phyloP scores from a whole-genome alignment of 2,797 vertebrate species.

The Gila robusta region DNA sequence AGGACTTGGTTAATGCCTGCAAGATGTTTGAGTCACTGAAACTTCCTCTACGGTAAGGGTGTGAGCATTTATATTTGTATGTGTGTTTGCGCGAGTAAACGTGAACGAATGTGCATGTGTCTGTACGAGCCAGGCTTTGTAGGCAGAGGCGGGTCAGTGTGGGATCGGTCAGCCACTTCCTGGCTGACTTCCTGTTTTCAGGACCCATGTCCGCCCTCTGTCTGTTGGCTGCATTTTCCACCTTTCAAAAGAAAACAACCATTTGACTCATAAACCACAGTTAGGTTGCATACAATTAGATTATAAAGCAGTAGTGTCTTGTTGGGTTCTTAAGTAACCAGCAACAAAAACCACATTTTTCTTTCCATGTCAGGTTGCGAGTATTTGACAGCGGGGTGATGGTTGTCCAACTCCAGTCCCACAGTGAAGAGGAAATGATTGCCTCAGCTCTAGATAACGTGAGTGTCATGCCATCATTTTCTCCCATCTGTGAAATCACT shows the following conservation, averaged over 20 bases:
- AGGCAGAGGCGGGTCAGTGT: conserved; percentile 59
- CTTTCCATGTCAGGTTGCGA: conserved; percentile 81
- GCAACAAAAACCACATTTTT: conserved; percentile 13
- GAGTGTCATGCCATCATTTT: conserved; percentile 62
- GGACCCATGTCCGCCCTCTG: conserved; percentile 68
- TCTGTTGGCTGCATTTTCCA: conserved; percentile 73
- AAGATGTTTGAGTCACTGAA: conserved; percentile 94
- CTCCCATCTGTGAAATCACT: conserved; percentile 54
- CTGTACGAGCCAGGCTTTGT: conserved; percentile 43
- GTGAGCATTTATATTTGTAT: conserved; percentile 21
- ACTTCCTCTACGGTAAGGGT: conserved; percentile 88
- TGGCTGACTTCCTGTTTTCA: conserved; percentile 83
- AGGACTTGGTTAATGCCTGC: conserved; percentile 96
- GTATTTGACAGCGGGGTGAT: conserved; percentile 99
- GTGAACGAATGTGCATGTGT: conserved; percentile 48
- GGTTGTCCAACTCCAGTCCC: conserved; percentile 98
- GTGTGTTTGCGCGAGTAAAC: conserved; percentile 18
- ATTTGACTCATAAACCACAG: conserved; percentile 33
- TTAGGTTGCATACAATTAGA: conserved; percentile 6
- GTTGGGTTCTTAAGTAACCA: background rate
- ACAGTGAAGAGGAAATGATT: conserved; percentile 98
- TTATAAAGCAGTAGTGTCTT: conserved; percentile 2
- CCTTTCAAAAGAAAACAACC: conserved; percentile 67
- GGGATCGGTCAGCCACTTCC: conserved; percentile 76
- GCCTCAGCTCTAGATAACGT: conserved; percentile 95